Evolutionary conservation across 2,888 invertebrate species (phyloP).

Genomic region (Phytoseiulus persimilis): DNA sequence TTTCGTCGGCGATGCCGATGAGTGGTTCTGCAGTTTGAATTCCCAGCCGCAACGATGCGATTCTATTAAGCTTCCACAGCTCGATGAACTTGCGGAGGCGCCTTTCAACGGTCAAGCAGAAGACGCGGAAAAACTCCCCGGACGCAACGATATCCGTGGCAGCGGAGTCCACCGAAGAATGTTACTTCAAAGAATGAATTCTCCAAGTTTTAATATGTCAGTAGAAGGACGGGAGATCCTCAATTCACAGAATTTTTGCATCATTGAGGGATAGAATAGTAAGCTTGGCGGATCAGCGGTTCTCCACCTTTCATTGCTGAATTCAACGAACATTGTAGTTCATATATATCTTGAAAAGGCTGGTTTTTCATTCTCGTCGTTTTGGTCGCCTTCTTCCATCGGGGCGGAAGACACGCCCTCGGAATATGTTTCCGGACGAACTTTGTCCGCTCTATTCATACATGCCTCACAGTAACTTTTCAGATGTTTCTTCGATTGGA

Average conservation of each 20-base stretch:
- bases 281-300: too few species aligned
- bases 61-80: not conserved
- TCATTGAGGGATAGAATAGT: too few species aligned
- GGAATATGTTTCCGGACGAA: not conserved
- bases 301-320: not conserved
- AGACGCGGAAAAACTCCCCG: not conserved
- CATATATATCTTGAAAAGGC: not conserved
- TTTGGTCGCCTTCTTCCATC: not conserved
- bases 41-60: not conserved
- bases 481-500: not conserved
- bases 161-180: too few species aligned
- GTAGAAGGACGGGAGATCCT: too few species aligned
- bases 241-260: too few species aligned
- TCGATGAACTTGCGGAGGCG: not conserved
- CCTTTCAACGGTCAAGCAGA: not conserved
- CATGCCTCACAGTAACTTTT: not conserved
- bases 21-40: not conserved
- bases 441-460: not conserved
- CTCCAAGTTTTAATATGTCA: not conserved
- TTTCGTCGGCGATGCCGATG: too few species aligned
- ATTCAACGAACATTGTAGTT: not conserved
- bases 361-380: not conserved
- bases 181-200: not conserved
- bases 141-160: not conserved
- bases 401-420: not conserved